Percentiles rank a stretch among this genome's conserved stretches.
These are phyloP conservation scores for Rousettus madagascariensis DNA, from an alignment of 2,797 vertebrate genomes.

Conservation along the genomic window DNA sequence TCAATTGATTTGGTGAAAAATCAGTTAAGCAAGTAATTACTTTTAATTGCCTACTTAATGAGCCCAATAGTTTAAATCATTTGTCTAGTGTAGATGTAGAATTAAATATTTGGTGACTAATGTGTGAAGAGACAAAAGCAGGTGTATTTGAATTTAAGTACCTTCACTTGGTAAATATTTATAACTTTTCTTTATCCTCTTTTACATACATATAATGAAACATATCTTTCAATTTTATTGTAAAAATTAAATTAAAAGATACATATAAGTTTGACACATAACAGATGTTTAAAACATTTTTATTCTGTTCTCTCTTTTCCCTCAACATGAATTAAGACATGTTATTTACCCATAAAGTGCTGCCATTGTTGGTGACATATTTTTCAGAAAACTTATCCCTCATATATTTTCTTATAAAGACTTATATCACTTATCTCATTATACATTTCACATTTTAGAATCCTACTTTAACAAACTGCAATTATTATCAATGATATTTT, in stretches of 20 bases:
- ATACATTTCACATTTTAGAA: neutral
- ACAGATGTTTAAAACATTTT: neutral
- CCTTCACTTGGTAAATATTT: neutral
- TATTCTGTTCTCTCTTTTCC: neutral
- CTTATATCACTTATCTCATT: neutral
- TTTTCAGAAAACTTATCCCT: neutral
- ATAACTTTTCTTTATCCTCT: neutral
- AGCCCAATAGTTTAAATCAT: neutral
- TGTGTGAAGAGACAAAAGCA: neutral
- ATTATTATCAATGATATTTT: neutral
- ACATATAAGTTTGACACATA: neutral
- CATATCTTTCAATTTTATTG: neutral
- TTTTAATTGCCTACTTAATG: constrained; percentile 30
- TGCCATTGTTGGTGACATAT: accelerated
- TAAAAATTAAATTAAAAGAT: neutral
- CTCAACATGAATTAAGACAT: neutral
- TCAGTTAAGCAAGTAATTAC: constrained; percentile 53
- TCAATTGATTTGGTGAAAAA: constrained; percentile 56
- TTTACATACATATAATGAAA: neutral
- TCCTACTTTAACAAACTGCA: neutral
- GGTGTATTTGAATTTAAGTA: neutral
- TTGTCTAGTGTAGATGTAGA: neutral
- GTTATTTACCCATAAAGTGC: neutral
- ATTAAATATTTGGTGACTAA: neutral
- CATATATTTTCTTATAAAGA: neutral